Evolutionary conservation across 2,797 vertebrate species (phyloP).

Genomic region (Gymnoscopelus braueri): DNA sequence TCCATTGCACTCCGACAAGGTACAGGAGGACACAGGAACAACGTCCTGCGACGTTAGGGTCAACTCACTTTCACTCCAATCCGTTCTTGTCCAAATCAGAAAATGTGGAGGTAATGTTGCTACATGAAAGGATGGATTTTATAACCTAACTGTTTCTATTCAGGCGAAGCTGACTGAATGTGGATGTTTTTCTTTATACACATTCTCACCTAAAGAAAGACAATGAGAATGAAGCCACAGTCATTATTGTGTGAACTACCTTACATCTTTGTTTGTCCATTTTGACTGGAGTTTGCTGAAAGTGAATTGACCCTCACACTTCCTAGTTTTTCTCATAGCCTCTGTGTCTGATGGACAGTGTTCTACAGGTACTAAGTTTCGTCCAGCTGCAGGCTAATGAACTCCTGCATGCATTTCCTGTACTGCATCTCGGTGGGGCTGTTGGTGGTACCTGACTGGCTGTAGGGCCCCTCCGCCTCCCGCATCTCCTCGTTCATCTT

Average conservation of each 20-base stretch:
- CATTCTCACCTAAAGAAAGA: too few relatives aligned
- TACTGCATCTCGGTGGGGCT: constrained; percentile 98
- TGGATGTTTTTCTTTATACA: too few relatives aligned
- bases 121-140: too few relatives aligned
- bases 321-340: constrained; percentile 27
- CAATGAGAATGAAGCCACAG: too few relatives aligned
- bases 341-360: constrained; percentile 10
- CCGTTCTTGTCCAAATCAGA: too few relatives aligned
- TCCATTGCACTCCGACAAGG: constrained; percentile 4
- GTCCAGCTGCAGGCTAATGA: constrained; percentile 92
- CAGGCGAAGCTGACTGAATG: too few relatives aligned
- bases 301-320: constrained; percentile 38
- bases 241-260: too few relatives aligned
- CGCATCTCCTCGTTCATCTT: constrained; percentile 99
- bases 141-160: too few relatives aligned
- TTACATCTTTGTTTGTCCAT: too few relatives aligned
- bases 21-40: constrained; percentile 24
- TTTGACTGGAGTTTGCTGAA: neutral
- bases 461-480: constrained; percentile 95
- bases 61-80: constrained; percentile 23
- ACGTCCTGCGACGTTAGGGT: constrained; percentile 33
- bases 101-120: too few relatives aligned
- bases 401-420: constrained; percentile 97
- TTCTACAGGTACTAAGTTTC: constrained; percentile 77
- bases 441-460: constrained; percentile 96